These are phyloP conservation scores for Pelecanoides urinatrix DNA, from an alignment of 2,113 vertebrate genomes.

Conservation along the genomic window DNA sequence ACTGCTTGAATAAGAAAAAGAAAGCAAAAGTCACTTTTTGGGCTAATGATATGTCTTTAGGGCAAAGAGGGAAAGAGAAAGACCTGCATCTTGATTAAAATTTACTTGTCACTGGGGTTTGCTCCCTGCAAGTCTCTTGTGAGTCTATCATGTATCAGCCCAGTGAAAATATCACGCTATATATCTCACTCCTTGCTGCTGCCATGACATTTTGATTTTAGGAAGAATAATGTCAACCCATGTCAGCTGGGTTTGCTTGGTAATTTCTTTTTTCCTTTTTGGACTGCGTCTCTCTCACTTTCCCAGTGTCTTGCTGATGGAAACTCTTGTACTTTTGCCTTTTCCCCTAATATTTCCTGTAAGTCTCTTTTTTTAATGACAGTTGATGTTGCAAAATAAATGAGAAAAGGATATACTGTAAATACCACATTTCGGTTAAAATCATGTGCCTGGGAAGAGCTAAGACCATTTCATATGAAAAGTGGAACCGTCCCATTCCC, in stretches of 20 bases:
- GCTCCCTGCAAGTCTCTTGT: neutral
- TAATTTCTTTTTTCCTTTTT: conserved; percentile 6
- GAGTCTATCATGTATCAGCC: neutral
- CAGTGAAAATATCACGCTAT: neutral
- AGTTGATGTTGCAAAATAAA: neutral
- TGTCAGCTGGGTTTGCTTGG: neutral
- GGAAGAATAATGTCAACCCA: neutral
- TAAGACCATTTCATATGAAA: neutral
- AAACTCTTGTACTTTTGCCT: neutral
- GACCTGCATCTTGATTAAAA: neutral
- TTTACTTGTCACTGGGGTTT: neutral
- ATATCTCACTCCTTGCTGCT: neutral
- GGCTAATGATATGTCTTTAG: neutral
- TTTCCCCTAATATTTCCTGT: neutral
- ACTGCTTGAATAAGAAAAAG: neutral
- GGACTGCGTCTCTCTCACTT: neutral
- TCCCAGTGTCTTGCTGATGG: neutral
- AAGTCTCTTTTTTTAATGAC: neutral
- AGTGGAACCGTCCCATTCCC: neutral
- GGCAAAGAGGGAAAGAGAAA: neutral
- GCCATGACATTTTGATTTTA: neutral
- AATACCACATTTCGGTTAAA: neutral
- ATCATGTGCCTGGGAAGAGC: neutral
- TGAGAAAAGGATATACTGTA: neutral
- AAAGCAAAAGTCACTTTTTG: neutral